Percentiles rank a stretch among this genome's conserved stretches.
Conservation (phyloP, 92 coral and sea anemone genomes). For the Palythoa grandis region DNA sequence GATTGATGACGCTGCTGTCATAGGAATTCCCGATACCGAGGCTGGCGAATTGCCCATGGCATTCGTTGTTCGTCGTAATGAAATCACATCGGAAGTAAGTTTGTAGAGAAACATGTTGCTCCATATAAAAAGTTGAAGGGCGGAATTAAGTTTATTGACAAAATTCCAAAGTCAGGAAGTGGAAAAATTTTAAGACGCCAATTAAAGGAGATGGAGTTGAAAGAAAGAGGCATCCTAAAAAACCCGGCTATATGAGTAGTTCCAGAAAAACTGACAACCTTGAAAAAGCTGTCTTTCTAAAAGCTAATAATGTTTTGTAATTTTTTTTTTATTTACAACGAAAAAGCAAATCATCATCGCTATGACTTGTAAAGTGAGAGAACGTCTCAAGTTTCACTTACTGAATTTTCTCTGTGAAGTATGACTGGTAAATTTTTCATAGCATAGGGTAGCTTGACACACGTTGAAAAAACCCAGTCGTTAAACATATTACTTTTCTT, state of each 20-base stretch:
- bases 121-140: slow-evolving; percentile 85
- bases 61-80: slow-evolving; percentile 73
- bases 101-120: slow-evolving; percentile 66
- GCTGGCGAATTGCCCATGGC: slow-evolving; percentile 89
- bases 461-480: too few relatives aligned
- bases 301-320: too few relatives aligned
- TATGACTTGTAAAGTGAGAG: too few relatives aligned
- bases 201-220: slow-evolving; percentile 41
- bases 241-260: neutral
- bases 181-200: slow-evolving; percentile 85
- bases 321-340: too few relatives aligned
- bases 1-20: slow-evolving; percentile 81
- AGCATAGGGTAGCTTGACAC: too few relatives aligned
- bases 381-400: too few relatives aligned
- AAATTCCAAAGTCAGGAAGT: slow-evolving; percentile 79
- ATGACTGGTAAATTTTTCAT: too few relatives aligned
- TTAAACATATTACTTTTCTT: too few relatives aligned
- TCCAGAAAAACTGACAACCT: neutral
- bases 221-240: slow-evolving; percentile 6
- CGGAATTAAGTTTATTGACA: slow-evolving; percentile 78
- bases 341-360: too few relatives aligned
- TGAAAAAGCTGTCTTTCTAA: too few relatives aligned
- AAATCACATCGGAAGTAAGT: slow-evolving; percentile 63
- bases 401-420: too few relatives aligned
- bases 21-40: slow-evolving; percentile 77